Percentiles rank a stretch among this genome's conserved stretches.
Conservation (phyloP, 2,113 vertebrate genomes). For the Aptenodytes patagonicus region DNA sequence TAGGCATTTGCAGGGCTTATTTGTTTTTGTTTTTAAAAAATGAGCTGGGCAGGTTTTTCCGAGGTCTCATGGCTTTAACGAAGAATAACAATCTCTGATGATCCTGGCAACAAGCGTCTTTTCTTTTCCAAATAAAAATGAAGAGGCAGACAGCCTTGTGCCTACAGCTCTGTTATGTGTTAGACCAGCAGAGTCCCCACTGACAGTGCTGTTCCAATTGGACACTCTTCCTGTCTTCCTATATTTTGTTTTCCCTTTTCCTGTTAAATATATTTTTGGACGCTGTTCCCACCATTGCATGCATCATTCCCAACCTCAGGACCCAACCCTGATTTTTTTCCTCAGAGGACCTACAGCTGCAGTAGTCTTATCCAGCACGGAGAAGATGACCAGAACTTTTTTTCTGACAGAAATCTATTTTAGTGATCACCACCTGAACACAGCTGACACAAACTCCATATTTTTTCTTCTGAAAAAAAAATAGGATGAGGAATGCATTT, state of each 20-base stretch:
- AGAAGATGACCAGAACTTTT: neutral
- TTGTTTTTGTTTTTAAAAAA: slow-evolving; percentile 57
- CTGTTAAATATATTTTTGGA: neutral
- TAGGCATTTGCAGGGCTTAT: neutral
- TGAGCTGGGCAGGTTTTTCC: slow-evolving; percentile 33
- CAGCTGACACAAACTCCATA: neutral
- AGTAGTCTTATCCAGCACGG: neutral
- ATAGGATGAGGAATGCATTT: neutral
- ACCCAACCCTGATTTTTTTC: neutral
- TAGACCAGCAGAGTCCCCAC: neutral
- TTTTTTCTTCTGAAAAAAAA: neutral
- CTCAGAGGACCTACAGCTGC: neutral
- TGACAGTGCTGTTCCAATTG: neutral
- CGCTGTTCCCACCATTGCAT: neutral
- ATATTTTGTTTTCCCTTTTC: neutral
- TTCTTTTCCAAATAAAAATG: slow-evolving; percentile 42
- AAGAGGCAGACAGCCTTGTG: neutral
- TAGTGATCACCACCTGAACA: neutral
- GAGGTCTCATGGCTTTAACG: slow-evolving; percentile 38
- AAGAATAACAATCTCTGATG: slow-evolving; percentile 53
- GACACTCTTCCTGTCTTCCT: neutral
- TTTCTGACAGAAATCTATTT: neutral
- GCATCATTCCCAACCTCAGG: neutral
- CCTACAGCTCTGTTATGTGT: neutral
- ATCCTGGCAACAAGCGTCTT: slow-evolving; percentile 27